Evolutionary conservation across 2,888 invertebrate species (phyloP).

Genomic region (Drosophila testacea): DNA sequence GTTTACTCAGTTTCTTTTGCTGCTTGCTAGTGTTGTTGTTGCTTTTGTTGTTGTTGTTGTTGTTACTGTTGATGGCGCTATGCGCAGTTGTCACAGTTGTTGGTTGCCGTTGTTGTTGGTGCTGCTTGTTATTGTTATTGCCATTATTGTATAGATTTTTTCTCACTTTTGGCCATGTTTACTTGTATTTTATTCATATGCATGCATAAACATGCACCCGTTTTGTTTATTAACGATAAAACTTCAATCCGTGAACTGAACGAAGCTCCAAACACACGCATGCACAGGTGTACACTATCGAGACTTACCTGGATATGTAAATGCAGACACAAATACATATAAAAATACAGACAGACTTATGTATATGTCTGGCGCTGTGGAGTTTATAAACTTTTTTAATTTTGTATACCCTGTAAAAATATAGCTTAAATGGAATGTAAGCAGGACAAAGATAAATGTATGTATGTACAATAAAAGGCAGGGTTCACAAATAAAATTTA

Average conservation of each 20-base stretch:
- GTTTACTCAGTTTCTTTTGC: slow-evolving; percentile 45
- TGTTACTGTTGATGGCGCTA: slow-evolving; percentile 30
- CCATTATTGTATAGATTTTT: slow-evolving; percentile 51
- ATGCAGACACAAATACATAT: neutral
- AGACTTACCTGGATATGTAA: slow-evolving; percentile 2
- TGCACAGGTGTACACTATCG: neutral
- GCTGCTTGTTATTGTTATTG: slow-evolving; percentile 44
- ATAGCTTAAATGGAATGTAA: neutral
- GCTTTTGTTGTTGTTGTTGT: slow-evolving; percentile 29
- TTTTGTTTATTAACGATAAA: slow-evolving; percentile 57
- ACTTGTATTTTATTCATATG: slow-evolving; percentile 55
- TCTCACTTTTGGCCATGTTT: slow-evolving; percentile 41
- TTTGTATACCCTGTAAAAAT: slow-evolving; percentile 15
- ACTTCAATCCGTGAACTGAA: slow-evolving; percentile 45
- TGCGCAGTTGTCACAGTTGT: slow-evolving; percentile 65
- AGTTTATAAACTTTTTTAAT: slow-evolving; percentile 11
- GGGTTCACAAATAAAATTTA: too few species aligned
- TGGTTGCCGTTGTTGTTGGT: slow-evolving; percentile 8
- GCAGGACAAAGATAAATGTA: too few species aligned
- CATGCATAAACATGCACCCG: slow-evolving; percentile 45
- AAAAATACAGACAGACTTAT: neutral
- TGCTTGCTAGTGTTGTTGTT: slow-evolving; percentile 17
- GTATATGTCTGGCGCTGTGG: slow-evolving; percentile 21
- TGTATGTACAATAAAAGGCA: too few species aligned
- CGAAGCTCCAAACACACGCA: slow-evolving; percentile 17